Conservation (phyloP, 2,797 vertebrate species). For the Periparus ater region DNA sequence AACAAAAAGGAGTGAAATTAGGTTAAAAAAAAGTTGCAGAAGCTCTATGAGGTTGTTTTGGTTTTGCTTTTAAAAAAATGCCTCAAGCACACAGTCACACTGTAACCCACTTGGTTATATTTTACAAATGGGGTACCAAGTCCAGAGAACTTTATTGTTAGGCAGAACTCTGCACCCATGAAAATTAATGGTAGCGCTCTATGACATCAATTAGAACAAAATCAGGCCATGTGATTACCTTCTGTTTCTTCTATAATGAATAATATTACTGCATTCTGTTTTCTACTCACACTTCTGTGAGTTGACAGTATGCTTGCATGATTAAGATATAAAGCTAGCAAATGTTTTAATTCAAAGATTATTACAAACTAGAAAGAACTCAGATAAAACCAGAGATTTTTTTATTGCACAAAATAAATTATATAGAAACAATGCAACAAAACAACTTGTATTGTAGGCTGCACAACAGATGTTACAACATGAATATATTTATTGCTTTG, state of each 20-base stretch:
- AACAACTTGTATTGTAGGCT: conserved; percentile 62
- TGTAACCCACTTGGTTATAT: background rate
- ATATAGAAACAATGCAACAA: conserved; percentile 74
- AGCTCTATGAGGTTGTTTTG: background rate
- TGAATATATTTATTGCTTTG: conserved; percentile 75
- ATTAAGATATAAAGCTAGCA: background rate
- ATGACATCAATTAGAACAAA: background rate
- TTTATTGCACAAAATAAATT: conserved; percentile 77
- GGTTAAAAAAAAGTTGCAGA: background rate
- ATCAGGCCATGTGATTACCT: background rate
- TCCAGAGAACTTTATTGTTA: background rate
- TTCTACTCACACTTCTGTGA: background rate
- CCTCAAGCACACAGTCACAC: background rate
- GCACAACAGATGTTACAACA: conserved; percentile 70
- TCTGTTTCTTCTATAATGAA: background rate
- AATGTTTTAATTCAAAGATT: conserved; percentile 17
- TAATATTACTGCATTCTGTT: background rate
- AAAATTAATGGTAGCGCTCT: background rate
- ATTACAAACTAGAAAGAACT: conserved; percentile 39
- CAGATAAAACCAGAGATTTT: conserved; percentile 65
- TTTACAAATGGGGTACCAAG: background rate
- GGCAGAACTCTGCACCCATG: background rate
- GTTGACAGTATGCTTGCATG: background rate
- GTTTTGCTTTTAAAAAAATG: background rate
- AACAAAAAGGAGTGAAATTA: background rate